Conservation (phyloP, 2,113 vertebrate species). For the Crotalus viridis region DNA sequence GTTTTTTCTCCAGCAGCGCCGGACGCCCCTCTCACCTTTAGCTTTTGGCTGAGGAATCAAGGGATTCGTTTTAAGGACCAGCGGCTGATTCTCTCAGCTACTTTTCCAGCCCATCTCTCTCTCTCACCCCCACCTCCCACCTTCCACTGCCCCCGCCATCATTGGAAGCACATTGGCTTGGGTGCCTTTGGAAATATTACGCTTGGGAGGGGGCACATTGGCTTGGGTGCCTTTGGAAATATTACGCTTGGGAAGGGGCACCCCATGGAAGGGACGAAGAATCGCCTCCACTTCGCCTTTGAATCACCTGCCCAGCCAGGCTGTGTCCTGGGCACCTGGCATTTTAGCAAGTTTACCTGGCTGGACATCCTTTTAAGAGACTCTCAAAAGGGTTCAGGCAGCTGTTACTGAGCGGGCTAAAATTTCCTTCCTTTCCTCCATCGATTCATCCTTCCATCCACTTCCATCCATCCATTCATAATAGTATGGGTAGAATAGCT, state of each 20-base stretch:
- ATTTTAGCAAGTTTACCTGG: not conserved
- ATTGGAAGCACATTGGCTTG: not conserved
- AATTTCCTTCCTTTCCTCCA: not conserved
- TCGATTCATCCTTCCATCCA: too few species aligned
- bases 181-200: too few species aligned
- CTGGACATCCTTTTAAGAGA: not conserved
- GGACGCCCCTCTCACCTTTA: not conserved
- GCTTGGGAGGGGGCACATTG: not conserved
- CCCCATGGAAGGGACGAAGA: not conserved
- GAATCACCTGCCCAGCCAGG: not conserved
- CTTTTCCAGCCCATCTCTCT: not conserved
- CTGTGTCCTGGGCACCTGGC: not conserved
- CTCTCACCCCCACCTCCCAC: fast-evolving
- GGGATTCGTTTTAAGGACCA: not conserved
- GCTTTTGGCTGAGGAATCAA: not conserved
- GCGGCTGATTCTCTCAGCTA: too few species aligned
- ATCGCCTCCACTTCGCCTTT: not conserved
- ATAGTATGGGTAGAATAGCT: not conserved
- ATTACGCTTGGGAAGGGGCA: not conserved
- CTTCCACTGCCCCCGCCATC: not conserved
- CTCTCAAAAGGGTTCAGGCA: not conserved
- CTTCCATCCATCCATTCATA: not conserved
- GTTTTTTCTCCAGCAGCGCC: not conserved
- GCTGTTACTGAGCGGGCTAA: not conserved
- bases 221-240: not conserved